Evolutionary conservation across 2,797 vertebrate species (phyloP).

Genomic region (Lindbergichthys nudifrons): DNA sequence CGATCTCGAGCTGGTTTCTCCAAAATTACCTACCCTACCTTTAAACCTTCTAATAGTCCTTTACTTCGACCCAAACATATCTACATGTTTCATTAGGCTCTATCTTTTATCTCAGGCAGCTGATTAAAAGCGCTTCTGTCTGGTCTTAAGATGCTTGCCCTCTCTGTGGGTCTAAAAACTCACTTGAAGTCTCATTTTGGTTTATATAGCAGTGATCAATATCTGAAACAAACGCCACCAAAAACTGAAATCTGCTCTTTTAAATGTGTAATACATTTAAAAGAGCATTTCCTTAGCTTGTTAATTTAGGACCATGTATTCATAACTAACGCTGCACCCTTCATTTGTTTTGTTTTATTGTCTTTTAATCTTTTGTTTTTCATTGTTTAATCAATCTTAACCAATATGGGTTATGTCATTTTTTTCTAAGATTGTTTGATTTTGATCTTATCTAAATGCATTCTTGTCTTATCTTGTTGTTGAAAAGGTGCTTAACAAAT

Average conservation of each 20-base stretch:
- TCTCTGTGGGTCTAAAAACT: neutral
- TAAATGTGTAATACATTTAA: no score
- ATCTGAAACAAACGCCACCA: neutral
- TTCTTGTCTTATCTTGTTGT: neutral
- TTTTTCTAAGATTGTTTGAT: neutral
- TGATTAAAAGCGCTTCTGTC: neutral
- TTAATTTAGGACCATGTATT: neutral
- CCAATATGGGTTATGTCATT: neutral
- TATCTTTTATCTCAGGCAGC: neutral
- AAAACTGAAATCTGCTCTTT: neutral
- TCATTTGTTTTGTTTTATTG: neutral
- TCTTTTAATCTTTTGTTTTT: neutral
- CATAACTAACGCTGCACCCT: neutral
- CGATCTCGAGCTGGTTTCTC: no score
- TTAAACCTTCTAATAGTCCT: no score
- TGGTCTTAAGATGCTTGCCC: no score
- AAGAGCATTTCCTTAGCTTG: no score
- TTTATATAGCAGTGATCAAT: neutral
- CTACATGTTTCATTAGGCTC: neutral
- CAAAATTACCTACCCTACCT: no score
- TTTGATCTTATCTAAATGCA: neutral
- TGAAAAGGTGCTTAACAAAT: neutral
- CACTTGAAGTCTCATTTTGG: neutral
- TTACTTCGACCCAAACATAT: neutral
- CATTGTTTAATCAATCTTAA: neutral